Evolutionary conservation across 2,888 invertebrate genomes (phyloP).

Genomic region (Lypha dubia): DNA sequence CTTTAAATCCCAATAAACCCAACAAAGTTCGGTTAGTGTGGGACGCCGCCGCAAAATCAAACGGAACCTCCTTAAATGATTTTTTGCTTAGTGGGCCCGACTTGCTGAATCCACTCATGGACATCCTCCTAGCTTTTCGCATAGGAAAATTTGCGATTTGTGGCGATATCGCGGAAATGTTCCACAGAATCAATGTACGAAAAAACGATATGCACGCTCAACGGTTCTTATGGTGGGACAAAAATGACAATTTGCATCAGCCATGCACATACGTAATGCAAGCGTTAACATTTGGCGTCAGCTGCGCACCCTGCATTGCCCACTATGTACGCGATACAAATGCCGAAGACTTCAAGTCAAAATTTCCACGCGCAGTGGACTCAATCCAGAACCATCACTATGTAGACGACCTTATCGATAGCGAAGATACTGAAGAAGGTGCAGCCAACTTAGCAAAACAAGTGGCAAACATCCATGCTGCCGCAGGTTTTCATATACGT

Average conservation of each 20-base stretch:
- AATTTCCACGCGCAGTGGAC: neutral
- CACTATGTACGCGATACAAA: constrained; percentile 25
- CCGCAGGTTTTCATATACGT: constrained; percentile 14
- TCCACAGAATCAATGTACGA: constrained; percentile 63
- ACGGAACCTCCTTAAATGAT: constrained; percentile 76
- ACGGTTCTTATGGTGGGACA: constrained; percentile 68
- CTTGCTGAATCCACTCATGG: constrained; percentile 45
- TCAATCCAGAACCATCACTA: constrained; percentile 23
- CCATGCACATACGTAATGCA: constrained; percentile 52
- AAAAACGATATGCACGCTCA: constrained; percentile 63
- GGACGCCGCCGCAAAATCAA: constrained; percentile 75
- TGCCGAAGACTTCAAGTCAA: neutral
- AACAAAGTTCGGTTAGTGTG: too few species aligned
- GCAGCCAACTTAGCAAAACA: neutral
- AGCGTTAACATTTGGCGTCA: constrained; percentile 50
- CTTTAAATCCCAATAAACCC: too few species aligned
- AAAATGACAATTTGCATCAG: too few species aligned
- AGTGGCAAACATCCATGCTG: constrained; percentile 28
- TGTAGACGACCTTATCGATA: constrained; percentile 47
- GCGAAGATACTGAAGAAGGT: constrained; percentile 29
- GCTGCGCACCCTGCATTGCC: constrained; percentile 4
- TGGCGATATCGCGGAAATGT: constrained; percentile 71
- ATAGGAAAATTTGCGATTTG: constrained; percentile 62
- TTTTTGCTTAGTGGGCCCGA: constrained; percentile 62
- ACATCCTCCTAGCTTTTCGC: constrained; percentile 73